These are phyloP conservation scores for Ara ararauna DNA, from an alignment of 2,797 vertebrate species.

Conservation along the genomic window DNA sequence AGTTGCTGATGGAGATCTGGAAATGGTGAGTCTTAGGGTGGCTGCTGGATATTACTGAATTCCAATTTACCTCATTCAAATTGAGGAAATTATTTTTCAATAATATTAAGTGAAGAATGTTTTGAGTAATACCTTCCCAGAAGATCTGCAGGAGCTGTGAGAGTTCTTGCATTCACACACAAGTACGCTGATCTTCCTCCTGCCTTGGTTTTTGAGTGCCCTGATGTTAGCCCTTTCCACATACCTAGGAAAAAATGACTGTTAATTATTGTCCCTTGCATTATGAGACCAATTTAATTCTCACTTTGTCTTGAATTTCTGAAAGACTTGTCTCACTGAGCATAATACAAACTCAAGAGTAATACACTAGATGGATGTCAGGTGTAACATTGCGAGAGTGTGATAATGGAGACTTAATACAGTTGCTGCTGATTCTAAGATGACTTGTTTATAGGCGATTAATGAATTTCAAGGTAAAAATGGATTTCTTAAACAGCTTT, in stretches of 20 bases:
- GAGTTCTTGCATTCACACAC: background rate
- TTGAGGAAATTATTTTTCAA: background rate
- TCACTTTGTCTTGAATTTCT: background rate
- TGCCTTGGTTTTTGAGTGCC: background rate
- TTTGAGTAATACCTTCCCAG: background rate
- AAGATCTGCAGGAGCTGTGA: background rate
- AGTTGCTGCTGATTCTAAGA: background rate
- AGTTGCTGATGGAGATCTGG: constrained; percentile 92
- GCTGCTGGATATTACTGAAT: background rate
- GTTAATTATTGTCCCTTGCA: background rate
- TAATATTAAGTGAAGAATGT: background rate
- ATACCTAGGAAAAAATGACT: background rate
- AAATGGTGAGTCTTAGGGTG: constrained; percentile 89
- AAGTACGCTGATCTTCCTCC: background rate
- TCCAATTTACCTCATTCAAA: background rate
- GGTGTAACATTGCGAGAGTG: background rate
- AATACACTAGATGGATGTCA: background rate
- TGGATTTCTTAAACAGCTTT: background rate
- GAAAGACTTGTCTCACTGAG: background rate
- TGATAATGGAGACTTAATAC: background rate
- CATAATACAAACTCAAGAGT: background rate
- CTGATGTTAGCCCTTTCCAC: background rate
- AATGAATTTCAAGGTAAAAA: background rate
- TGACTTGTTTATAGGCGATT: background rate
- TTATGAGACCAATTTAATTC: background rate